A percentile compares a stretch with the other conserved stretches of the same genome.
Conservation (phyloP, 2,113 vertebrate genomes). For the Zingel zingel region DNA sequence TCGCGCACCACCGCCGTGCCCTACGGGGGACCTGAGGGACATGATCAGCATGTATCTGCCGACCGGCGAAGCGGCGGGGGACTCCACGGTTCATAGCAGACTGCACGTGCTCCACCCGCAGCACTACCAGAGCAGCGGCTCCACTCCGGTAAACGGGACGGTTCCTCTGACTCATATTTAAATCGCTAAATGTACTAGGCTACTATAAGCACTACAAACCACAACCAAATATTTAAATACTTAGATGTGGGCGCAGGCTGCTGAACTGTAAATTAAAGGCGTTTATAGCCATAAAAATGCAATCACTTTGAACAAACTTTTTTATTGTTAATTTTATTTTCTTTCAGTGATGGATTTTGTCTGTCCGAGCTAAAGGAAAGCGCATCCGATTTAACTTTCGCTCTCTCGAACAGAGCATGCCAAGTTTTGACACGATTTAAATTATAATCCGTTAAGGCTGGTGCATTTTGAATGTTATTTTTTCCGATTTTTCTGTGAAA, state of each 20-base stretch:
- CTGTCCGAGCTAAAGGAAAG: constrained; percentile 68
- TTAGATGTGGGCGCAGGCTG: constrained; percentile 82
- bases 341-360: constrained; percentile 76
- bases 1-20: constrained; percentile 88
- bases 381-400: constrained; percentile 47
- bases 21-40: constrained; percentile 95
- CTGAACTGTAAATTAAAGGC: constrained; percentile 86
- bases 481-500: constrained; percentile 67
- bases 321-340: constrained; percentile 61
- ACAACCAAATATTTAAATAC: constrained; percentile 83
- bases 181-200: constrained; percentile 50
- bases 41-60: constrained; percentile 99
- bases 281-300: constrained; percentile 80
- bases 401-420: constrained; percentile 78
- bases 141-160: constrained; percentile 92
- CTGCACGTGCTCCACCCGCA: constrained; percentile 93
- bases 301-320: constrained; percentile 80
- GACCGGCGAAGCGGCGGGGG: constrained; percentile 89
- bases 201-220: constrained; percentile 62
- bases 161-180: constrained; percentile 97
- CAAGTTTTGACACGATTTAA: constrained; percentile 82
- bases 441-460: constrained; percentile 69
- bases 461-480: constrained; percentile 59
- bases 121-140: constrained; percentile 93
- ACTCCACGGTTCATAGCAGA: constrained; percentile 91